phyloP scores from a whole-genome alignment of 92 coral and sea anemone genomes.

The Paragorgia papillata region DNA sequence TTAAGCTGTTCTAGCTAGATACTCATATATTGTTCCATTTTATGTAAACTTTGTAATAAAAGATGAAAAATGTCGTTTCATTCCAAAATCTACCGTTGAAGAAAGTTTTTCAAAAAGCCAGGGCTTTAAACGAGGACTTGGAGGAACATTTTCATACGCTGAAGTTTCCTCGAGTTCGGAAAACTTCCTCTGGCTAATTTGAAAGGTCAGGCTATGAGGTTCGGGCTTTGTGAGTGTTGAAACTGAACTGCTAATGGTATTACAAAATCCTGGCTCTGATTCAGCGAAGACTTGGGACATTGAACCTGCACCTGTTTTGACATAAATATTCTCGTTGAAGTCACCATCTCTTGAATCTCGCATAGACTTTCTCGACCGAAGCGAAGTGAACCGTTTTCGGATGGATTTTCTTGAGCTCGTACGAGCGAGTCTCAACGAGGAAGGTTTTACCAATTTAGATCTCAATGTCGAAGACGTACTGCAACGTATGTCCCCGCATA shows the following conservation, averaged over 20 bases:
- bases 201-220: too few species aligned
- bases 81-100: background rate
- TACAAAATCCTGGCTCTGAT: background rate
- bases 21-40: too few species aligned
- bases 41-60: background rate
- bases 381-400: conserved; percentile 29
- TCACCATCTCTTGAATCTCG: conserved; percentile 15
- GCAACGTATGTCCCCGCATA: conserved; percentile 30
- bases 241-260: too few species aligned
- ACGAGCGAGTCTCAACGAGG: background rate
- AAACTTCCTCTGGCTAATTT: too few species aligned
- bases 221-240: too few species aligned
- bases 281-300: background rate
- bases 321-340: background rate
- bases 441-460: background rate
- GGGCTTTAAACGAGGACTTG: background rate
- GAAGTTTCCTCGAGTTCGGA: background rate
- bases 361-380: conserved; percentile 19
- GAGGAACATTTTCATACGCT: background rate
- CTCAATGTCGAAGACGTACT: background rate
- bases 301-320: background rate
- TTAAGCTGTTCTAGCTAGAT: too few species aligned
- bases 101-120: background rate
- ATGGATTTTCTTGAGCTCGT: background rate
- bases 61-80: background rate